These are phyloP conservation scores for Urechis unicinctus DNA, from an alignment of 2,888 invertebrate genomes.

Conservation along the genomic window DNA sequence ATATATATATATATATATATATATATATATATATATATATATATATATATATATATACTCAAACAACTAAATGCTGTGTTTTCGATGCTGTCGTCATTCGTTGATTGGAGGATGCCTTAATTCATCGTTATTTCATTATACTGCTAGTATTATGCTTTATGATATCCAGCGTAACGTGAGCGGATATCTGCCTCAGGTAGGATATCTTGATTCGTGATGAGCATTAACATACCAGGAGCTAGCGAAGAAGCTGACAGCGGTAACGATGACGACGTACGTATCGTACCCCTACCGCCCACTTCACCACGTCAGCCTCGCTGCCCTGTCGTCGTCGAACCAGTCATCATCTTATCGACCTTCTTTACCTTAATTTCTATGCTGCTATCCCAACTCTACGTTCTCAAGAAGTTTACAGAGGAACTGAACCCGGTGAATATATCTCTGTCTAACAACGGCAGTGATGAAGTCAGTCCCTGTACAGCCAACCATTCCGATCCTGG, in stretches of 20 bases:
- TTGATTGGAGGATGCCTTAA: too few species aligned
- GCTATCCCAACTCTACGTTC: conserved; percentile 9
- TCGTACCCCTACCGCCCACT: too few species aligned
- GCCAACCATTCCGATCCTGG: conserved; percentile 5
- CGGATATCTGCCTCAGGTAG: not conserved
- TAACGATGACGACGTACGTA: too few species aligned
- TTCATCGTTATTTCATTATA: too few species aligned
- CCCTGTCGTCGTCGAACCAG: conserved; percentile 13
- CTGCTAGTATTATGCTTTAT: too few species aligned
- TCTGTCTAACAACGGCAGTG: conserved; percentile 1
- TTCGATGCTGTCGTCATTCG: too few species aligned
- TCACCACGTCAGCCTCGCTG: conserved; percentile 5
- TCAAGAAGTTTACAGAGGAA: conserved; percentile 1
- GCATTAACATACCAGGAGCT: too few species aligned
- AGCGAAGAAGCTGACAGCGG: too few species aligned
- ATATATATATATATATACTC: not conserved
- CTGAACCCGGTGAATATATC: not conserved
- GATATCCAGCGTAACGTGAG: not conserved
- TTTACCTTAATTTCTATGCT: conserved; percentile 6
- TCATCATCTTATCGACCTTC: conserved; percentile 8
- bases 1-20: conserved; percentile 1
- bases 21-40: not conserved
- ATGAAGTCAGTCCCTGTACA: conserved; percentile 1
- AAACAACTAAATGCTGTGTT: not conserved
- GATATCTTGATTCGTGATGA: not conserved